phyloP scores from a whole-genome alignment of 2,888 invertebrate genomes.

The Lochmaea capreae region DNA sequence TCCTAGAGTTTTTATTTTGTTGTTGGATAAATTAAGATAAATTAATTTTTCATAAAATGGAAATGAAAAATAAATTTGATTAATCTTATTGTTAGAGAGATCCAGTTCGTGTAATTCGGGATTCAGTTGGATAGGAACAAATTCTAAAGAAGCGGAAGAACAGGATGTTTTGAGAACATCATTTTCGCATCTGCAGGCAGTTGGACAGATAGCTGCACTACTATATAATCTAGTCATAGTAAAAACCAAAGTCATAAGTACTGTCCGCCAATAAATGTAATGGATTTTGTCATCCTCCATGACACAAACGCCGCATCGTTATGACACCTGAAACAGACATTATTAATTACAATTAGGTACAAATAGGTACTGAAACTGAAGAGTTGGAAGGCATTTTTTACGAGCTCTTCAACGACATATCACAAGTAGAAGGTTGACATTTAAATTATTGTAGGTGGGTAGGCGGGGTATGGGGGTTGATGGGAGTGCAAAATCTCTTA shows the following conservation, averaged over 20 bases:
- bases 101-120: conserved; percentile 87
- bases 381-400: too few relatives aligned
- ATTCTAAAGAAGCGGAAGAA: conserved; percentile 81
- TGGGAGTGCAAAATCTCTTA: too few relatives aligned
- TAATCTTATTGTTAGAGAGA: conserved; percentile 86
- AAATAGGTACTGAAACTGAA: too few relatives aligned
- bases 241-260: conserved; percentile 64
- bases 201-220: conserved; percentile 73
- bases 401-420: too few relatives aligned
- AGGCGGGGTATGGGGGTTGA: too few relatives aligned
- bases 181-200: conserved; percentile 83
- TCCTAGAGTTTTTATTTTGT: conserved; percentile 83
- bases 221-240: conserved; percentile 60
- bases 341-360: neutral
- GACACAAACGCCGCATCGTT: conserved; percentile 61
- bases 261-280: conserved; percentile 64
- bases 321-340: conserved; percentile 62
- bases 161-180: conserved; percentile 83
- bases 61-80: conserved; percentile 81
- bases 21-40: conserved; percentile 84
- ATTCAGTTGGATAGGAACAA: conserved; percentile 89
- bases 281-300: conserved; percentile 64
- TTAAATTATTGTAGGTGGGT: too few relatives aligned
- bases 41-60: conserved; percentile 84
- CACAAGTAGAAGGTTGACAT: too few relatives aligned